A percentile compares a stretch with the other conserved stretches of the same genome.
These are phyloP conservation scores for Thinocorus orbignyianus DNA, from an alignment of 2,113 vertebrate genomes.

Conservation along the genomic window DNA sequence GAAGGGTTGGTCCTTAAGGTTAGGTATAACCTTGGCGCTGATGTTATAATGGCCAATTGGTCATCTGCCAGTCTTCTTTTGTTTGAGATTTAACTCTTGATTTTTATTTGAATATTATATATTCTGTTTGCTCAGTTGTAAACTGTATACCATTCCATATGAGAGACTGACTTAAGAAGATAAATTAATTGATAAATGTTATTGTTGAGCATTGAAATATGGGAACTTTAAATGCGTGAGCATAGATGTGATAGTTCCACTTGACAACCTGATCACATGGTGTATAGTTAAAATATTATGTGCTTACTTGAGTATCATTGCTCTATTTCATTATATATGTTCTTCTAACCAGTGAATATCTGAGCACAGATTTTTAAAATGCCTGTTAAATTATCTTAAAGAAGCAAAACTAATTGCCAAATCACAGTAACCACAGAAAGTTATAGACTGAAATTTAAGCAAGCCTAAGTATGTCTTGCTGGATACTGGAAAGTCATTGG, in stretches of 20 bases:
- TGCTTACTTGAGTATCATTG: not conserved
- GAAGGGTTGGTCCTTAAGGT: not conserved
- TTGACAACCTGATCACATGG: not conserved
- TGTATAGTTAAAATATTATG: not conserved
- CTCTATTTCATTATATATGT: not conserved
- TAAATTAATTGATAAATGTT: not conserved
- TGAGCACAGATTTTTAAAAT: not conserved
- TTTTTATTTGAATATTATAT: not conserved
- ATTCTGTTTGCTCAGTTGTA: not conserved
- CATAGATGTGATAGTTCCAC: not conserved
- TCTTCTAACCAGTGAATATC: not conserved
- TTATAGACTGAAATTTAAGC: not conserved
- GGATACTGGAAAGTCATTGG: not conserved
- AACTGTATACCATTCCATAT: not conserved
- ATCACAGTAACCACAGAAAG: not conserved
- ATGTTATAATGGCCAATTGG: not conserved
- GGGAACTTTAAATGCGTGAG: not conserved
- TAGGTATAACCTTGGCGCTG: not conserved
- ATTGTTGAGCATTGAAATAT: not conserved
- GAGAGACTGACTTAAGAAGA: not conserved
- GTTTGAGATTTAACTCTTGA: not conserved
- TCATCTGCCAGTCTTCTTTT: not conserved
- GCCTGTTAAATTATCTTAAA: not conserved
- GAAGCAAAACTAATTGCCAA: not conserved
- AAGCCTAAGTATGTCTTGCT: not conserved